Evolutionary conservation across 1,140 invertebrate species (phyloP).

Genomic region (Bombus confusus): DNA sequence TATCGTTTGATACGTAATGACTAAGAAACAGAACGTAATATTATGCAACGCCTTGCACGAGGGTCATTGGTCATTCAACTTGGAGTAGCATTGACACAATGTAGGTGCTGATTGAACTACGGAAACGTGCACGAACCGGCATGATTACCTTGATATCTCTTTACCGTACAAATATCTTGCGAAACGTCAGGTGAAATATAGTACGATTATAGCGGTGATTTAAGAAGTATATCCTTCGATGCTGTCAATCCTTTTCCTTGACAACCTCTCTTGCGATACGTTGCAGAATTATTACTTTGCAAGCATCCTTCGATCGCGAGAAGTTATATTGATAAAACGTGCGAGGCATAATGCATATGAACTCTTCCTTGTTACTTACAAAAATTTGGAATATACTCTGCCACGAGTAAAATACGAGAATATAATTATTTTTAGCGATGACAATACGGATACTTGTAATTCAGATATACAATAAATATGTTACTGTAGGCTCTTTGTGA

Average conservation of each 20-base stretch:
- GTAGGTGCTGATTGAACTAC: conserved; percentile 63
- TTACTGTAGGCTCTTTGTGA: too few species aligned
- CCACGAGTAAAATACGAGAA: too few species aligned
- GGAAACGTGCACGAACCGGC: conserved; percentile 3
- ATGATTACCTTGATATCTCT: conserved; percentile 35
- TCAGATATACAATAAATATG: too few species aligned
- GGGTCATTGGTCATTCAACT: conserved; percentile 62
- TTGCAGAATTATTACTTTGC: too few species aligned
- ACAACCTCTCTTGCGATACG: neutral
- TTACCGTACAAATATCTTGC: neutral
- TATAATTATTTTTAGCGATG: neutral
- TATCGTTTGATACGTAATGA: conserved; percentile 35
- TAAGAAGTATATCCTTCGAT: neutral
- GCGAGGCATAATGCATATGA: too few species aligned
- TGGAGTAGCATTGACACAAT: conserved; percentile 61
- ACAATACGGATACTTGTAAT: neutral
- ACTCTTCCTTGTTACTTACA: neutral
- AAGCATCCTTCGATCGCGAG: neutral
- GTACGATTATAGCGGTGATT: neutral
- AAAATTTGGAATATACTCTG: neutral
- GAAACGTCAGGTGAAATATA: neutral
- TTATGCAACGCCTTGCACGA: conserved; percentile 43
- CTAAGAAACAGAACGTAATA: conserved; percentile 33
- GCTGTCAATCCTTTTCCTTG: neutral
- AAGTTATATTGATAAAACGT: neutral